Evolutionary conservation across 2,888 invertebrate genomes (phyloP).

Genomic region (Synergus gifuensis): DNA sequence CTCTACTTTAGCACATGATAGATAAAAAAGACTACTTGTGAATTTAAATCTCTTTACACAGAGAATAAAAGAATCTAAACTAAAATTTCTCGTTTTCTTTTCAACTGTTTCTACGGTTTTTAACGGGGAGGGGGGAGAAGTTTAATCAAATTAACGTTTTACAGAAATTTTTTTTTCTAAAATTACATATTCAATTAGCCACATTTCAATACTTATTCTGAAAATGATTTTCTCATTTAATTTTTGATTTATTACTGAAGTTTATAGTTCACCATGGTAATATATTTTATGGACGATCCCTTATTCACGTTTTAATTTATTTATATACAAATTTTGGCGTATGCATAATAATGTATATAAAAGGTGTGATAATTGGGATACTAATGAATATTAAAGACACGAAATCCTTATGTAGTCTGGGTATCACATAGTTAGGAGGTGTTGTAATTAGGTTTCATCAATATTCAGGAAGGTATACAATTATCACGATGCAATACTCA

Average conservation of each 20-base stretch:
- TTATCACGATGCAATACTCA: neutral
- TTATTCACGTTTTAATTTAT: too few species aligned
- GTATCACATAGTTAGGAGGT: neutral
- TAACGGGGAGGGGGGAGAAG: too few species aligned
- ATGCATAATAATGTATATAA: neutral
- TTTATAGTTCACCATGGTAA: too few species aligned
- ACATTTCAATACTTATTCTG: too few species aligned
- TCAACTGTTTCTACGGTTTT: neutral
- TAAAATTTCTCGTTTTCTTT: neutral
- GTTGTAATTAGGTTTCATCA: conserved; percentile 33
- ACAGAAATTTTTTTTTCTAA: too few species aligned
- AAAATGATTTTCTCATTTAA: too few species aligned
- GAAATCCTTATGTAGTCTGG: conserved; percentile 2
- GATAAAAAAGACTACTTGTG: neutral
- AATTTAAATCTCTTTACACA: too few species aligned
- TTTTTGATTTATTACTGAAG: too few species aligned
- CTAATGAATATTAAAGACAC: conserved; percentile 21
- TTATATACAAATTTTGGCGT: too few species aligned
- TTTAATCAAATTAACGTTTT: too few species aligned
- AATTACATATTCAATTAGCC: too few species aligned
- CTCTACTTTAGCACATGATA: neutral
- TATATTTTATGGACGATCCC: too few species aligned
- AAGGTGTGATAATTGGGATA: neutral
- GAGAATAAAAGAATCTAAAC: neutral
- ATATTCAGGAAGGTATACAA: conserved; percentile 42